Conservation (phyloP, 2,888 invertebrate genomes). For the Fissipunctia ypsillon region DNA sequence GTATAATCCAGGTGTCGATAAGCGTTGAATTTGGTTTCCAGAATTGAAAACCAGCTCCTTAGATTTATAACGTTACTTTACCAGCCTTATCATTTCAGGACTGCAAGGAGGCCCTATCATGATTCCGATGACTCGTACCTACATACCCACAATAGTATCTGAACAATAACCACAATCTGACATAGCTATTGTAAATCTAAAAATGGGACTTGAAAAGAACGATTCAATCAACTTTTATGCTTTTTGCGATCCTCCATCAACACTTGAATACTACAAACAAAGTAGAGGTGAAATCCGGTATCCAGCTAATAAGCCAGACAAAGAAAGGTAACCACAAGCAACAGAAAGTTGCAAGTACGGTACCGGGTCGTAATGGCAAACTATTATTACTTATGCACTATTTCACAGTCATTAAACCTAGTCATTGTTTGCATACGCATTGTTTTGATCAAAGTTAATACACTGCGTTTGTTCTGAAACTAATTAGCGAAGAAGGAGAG, state of each 20-base stretch:
- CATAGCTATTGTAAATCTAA: not conserved
- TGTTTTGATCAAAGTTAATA: slow-evolving; percentile 60
- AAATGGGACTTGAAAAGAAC: not conserved
- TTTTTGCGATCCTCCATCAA: not conserved
- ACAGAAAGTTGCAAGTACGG: slow-evolving; percentile 44
- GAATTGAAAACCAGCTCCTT: not conserved
- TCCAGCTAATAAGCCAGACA: slow-evolving; percentile 8
- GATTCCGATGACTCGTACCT: not conserved
- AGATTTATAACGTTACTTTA: not conserved
- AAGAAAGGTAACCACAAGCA: slow-evolving; percentile 30
- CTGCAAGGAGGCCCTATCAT: not conserved
- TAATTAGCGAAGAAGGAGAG: slow-evolving; percentile 36
- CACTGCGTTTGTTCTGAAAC: slow-evolving; percentile 35
- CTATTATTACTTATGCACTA: slow-evolving; percentile 57
- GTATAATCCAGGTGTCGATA: not conserved
- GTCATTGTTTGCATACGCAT: slow-evolving; percentile 66
- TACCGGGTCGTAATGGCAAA: slow-evolving; percentile 44
- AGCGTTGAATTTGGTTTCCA: not conserved
- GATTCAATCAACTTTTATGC: not conserved
- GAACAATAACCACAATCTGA: not conserved
- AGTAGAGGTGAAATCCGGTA: slow-evolving; percentile 20
- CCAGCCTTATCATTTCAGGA: not conserved
- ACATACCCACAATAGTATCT: no score
- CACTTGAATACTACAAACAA: not conserved
- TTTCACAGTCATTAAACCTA: slow-evolving; percentile 61